Evolutionary conservation across 2,888 invertebrate species (phyloP).

Genomic region (Carcina quercana): DNA sequence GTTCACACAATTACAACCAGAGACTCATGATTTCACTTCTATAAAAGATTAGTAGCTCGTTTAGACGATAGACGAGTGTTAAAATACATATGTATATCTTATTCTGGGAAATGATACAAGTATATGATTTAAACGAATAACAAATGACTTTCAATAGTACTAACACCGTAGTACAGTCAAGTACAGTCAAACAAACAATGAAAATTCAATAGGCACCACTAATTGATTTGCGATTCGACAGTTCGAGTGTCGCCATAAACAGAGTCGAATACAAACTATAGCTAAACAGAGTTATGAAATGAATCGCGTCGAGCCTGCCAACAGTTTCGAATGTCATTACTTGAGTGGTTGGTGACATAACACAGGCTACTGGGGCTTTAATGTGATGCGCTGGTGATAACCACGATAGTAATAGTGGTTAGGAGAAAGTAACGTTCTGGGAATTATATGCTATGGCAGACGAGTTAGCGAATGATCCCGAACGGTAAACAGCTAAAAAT

Average conservation of each 20-base stretch:
- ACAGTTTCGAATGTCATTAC: constrained; percentile 34
- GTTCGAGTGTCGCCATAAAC: constrained; percentile 21
- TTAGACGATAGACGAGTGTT: too few species aligned
- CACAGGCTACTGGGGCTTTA: constrained; percentile 9
- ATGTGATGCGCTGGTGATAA: constrained; percentile 4
- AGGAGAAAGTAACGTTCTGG: too few species aligned
- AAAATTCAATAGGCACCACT: constrained; percentile 11
- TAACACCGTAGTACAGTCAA: constrained; percentile 12
- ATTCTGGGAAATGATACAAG: too few species aligned
- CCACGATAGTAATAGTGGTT: too few species aligned
- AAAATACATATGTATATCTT: too few species aligned
- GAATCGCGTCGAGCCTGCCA: constrained; percentile 18
- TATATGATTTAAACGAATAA: constrained; percentile 1
- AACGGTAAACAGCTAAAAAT: too few species aligned
- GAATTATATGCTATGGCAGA: too few species aligned
- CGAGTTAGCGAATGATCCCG: too few species aligned
- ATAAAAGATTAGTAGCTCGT: too few species aligned
- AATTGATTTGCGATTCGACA: constrained; percentile 39
- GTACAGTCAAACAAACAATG: constrained; percentile 12
- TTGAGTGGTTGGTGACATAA: constrained; percentile 22
- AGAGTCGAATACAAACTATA: constrained; percentile 37
- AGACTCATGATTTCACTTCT: too few species aligned
- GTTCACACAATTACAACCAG: too few species aligned
- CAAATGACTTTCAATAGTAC: constrained; percentile 6
- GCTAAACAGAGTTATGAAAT: constrained; percentile 41